A percentile compares a stretch with the other conserved stretches of the same genome.
These are phyloP conservation scores for Mesocentrotus franciscanus DNA, from an alignment of 53 echinoderm and acorn worm species.

Conservation along the genomic window DNA sequence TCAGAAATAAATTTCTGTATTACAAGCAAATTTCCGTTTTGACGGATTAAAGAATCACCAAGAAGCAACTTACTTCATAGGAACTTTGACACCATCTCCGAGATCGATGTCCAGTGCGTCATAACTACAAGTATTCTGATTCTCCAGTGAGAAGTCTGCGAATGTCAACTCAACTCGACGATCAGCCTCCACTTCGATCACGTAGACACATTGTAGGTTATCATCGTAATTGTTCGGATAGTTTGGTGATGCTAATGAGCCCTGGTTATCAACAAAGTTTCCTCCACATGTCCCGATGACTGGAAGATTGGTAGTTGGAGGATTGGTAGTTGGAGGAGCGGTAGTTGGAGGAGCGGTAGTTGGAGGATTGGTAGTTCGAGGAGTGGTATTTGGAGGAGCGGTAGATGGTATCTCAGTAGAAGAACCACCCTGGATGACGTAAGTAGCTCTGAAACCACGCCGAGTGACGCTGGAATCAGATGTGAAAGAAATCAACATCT, in stretches of 20 bases:
- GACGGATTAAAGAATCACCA: not conserved
- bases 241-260: conserved; percentile 68
- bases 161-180: conserved; percentile 60
- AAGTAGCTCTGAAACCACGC: conserved; percentile 70
- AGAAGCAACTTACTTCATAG: conserved; percentile 49
- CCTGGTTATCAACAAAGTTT: conserved; percentile 49
- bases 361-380: not conserved
- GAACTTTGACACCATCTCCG: conserved; percentile 51
- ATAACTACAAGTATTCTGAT: conserved; percentile 18
- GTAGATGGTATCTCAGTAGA: no score
- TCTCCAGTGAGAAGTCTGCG: conserved; percentile 18
- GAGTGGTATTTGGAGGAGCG: conserved; percentile 2
- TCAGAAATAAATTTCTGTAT: not conserved
- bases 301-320: conserved; percentile 29
- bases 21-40: not conserved
- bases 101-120: conserved; percentile 52
- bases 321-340: not conserved
- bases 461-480: conserved; percentile 68
- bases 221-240: conserved; percentile 60
- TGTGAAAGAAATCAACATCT: conserved; percentile 66
- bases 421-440: conserved; percentile 31
- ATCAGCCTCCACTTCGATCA: conserved; percentile 68
- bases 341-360: not conserved
- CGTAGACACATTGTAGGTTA: conserved; percentile 57
- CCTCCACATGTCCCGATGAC: conserved; percentile 66